A percentile compares a stretch with the other conserved stretches of the same genome.
Evolutionary conservation across 2,888 invertebrate species (phyloP).

Genomic region (Ennomos fuscantarius): DNA sequence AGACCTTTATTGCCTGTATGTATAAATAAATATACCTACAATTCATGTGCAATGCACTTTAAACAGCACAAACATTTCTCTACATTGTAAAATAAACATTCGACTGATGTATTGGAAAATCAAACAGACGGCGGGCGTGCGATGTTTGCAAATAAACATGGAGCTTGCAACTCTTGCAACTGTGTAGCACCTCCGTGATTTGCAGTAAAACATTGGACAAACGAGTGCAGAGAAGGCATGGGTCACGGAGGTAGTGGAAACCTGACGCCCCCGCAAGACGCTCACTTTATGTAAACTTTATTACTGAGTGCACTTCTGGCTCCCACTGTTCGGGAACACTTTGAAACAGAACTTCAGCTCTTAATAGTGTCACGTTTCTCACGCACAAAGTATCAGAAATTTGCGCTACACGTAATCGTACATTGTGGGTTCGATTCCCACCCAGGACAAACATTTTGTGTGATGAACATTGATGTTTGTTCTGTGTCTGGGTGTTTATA

Average conservation of each 20-base stretch:
- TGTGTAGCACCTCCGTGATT: constrained; percentile 76
- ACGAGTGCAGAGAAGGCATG: constrained; percentile 54
- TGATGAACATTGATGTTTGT: too few species aligned
- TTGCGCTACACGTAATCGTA: too few species aligned
- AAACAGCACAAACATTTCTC: constrained; percentile 49
- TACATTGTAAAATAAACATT: constrained; percentile 65
- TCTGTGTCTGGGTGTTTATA: too few species aligned
- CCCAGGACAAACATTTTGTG: too few species aligned
- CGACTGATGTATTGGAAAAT: constrained; percentile 66
- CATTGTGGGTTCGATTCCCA: too few species aligned
- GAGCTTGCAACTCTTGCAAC: constrained; percentile 73
- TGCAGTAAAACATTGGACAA: constrained; percentile 75
- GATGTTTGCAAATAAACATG: constrained; percentile 73
- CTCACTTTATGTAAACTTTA: constrained; percentile 80
- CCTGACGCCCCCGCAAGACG: constrained; percentile 68
- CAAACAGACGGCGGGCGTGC: constrained; percentile 59
- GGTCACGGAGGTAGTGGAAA: constrained; percentile 56
- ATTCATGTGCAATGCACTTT: constrained; percentile 27
- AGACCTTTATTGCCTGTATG: constrained; percentile 3
- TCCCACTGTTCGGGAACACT: constrained; percentile 23
- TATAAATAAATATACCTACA: constrained; percentile 3
- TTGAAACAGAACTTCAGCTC: constrained; percentile 24
- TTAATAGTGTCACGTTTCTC: constrained; percentile 5
- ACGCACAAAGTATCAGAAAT: constrained; percentile 5
- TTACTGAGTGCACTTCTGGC: constrained; percentile 70